Conservation (phyloP, 1,140 invertebrate species). For the Drosophila mayri region DNA sequence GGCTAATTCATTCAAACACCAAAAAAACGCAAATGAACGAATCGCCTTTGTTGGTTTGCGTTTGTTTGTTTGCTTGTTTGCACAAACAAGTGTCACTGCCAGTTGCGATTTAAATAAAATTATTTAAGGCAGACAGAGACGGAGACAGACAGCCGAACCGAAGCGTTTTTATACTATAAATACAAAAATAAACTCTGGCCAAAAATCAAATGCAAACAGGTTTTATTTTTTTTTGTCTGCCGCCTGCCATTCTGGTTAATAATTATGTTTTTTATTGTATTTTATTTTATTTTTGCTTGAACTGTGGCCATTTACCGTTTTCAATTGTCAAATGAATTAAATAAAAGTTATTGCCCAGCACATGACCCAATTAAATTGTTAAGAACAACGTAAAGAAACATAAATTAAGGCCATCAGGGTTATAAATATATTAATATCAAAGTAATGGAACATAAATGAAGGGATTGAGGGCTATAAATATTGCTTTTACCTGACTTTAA, state of each 20-base stretch:
- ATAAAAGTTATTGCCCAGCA: constrained; percentile 37
- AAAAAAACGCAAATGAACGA: constrained; percentile 35
- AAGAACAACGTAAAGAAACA: not conserved
- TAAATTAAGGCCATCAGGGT: not conserved
- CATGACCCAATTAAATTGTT: constrained; percentile 62
- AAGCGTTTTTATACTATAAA: constrained; percentile 30
- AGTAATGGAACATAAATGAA: not conserved
- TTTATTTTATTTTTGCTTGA: not conserved
- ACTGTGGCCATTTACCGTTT: constrained; percentile 38
- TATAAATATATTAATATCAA: not conserved
- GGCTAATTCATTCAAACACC: constrained; percentile 69
- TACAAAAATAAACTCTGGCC: constrained; percentile 49
- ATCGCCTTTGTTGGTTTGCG: constrained; percentile 53
- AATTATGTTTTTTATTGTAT: constrained; percentile 26
- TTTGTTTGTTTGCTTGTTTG: constrained; percentile 61
- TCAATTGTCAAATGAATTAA: constrained; percentile 56
- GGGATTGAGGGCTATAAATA: no score
- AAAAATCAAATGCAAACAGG: constrained; percentile 72
- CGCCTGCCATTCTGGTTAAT: constrained; percentile 43
- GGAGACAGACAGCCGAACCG: constrained; percentile 31
- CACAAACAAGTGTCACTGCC: constrained; percentile 75
- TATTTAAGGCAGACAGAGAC: constrained; percentile 58
- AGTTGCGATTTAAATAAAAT: constrained; percentile 73
- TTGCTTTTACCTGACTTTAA: no score
- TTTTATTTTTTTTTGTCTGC: constrained; percentile 22